phyloP scores from a whole-genome alignment of 1,140 invertebrate genomes.

The Drosophila sproati region DNA sequence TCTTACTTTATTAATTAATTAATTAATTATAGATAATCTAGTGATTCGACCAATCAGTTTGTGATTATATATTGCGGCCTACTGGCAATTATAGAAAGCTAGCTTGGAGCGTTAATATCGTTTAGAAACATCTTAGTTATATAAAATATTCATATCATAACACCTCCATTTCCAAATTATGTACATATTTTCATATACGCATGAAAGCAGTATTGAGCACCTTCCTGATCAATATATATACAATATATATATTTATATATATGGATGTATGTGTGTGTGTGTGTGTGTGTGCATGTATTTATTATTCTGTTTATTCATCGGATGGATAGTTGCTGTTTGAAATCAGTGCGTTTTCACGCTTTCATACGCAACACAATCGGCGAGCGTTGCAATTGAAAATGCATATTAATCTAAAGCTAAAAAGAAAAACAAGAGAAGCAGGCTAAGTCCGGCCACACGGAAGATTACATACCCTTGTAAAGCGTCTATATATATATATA shows the following conservation, averaged over 20 bases:
- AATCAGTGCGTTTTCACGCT: slow-evolving; percentile 66
- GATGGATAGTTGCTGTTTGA: slow-evolving; percentile 13
- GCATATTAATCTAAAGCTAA: slow-evolving; percentile 1
- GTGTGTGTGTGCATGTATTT: background rate
- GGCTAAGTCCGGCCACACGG: no score
- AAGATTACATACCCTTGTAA: background rate
- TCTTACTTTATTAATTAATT: no score
- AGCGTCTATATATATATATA: background rate
- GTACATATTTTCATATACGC: background rate
- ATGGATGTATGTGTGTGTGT: no score
- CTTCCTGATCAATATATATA: background rate
- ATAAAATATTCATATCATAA: background rate
- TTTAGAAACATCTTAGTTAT: no score
- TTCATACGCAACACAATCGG: slow-evolving; percentile 63
- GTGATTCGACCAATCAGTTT: no score
- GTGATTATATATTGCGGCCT: no score
- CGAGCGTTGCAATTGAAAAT: slow-evolving; percentile 38
- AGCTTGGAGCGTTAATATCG: no score
- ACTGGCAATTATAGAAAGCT: no score
- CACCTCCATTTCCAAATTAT: no score
- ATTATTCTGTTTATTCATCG: no score
- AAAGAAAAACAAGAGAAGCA: background rate
- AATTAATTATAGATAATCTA: no score
- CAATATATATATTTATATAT: background rate
- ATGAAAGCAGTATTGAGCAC: background rate